Evolutionary conservation across 2,797 vertebrate species (phyloP), one percentile per base, ranked within the genome.

Genomic region (Orientallactaga sibirica): DNA sequence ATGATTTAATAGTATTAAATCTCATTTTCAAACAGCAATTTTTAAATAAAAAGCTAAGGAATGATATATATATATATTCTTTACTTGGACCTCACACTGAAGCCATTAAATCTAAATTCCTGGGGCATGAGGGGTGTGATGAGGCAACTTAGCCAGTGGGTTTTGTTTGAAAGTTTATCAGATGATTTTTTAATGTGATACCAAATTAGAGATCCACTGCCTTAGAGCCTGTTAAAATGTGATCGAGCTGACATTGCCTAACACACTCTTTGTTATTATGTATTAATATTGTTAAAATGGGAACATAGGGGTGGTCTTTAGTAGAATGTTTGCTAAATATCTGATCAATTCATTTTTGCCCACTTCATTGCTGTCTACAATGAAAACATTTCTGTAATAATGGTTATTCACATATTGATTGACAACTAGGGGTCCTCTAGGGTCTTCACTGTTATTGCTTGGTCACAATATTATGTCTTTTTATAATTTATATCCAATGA

Each of bases 101-200:
- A 89, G 14, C 7, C 16, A 88, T 66, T 80, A 85, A 95, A 29
- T 92, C 20, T 74, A 92, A 94, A 62, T 19, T 67, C n/a, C 94
- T 96, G 86, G 10, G 29, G 14, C 55, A 18, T 22, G 11, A n/a
- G 29, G 43, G 3, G 43, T 48, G 43, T 48, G 43, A 48, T 5
- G 11, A 78, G 2, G 2, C 67, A 18, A 64, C 16, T 29, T 67
- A 89, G 58, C 27, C 10, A 61, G 1, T 88, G 18, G 1, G n/a
- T 90, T 96, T 55, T 83, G 11, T 94, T 93, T 82, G 27, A 86
- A 79, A 83, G 1, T 55, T 82, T 24, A 55, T 75, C 12, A 20
- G 3, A 5, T 90, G 24, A 82, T 73, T 88, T 94, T 79, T 88
- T 55, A 90, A 86, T 79, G n/a, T 41, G 41, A 16, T 82, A 6